Evolutionary conservation across 2,113 vertebrate genomes (phyloP).

Genomic region (Equus przewalskii): DNA sequence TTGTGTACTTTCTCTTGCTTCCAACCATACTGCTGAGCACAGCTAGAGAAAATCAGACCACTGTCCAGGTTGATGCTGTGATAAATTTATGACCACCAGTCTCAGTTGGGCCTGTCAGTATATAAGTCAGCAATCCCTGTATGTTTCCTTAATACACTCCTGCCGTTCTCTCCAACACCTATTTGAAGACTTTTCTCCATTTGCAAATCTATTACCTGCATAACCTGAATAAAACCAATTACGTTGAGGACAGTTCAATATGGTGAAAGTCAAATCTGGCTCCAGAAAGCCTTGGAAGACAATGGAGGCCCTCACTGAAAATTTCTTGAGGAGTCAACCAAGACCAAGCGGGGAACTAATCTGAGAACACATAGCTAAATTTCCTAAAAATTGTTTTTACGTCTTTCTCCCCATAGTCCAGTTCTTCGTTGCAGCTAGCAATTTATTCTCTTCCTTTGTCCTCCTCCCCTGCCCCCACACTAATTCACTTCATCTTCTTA

Average conservation of each 20-base stretch:
- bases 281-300: not conserved
- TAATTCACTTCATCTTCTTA: not conserved
- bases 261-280: not conserved
- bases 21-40: not conserved
- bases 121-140: not conserved
- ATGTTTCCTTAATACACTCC: not conserved
- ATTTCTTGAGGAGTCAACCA: not conserved
- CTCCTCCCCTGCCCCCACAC: not conserved
- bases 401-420: not conserved
- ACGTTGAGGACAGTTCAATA: not conserved
- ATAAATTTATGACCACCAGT: not conserved
- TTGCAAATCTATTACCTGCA: not conserved
- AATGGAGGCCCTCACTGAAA: not conserved
- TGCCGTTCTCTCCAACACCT: not conserved
- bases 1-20: constrained; percentile 1
- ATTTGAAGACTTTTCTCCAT: not conserved
- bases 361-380: not conserved
- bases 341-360: not conserved
- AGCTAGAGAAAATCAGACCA: not conserved
- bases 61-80: not conserved
- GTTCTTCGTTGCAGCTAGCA: not conserved
- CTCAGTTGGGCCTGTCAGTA: not conserved
- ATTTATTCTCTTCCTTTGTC: not conserved
- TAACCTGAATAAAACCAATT: not conserved
- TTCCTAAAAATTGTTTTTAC: not conserved